Conservation (phyloP, 2,888 invertebrate genomes). For the Eudasyphora cyanicolor region DNA sequence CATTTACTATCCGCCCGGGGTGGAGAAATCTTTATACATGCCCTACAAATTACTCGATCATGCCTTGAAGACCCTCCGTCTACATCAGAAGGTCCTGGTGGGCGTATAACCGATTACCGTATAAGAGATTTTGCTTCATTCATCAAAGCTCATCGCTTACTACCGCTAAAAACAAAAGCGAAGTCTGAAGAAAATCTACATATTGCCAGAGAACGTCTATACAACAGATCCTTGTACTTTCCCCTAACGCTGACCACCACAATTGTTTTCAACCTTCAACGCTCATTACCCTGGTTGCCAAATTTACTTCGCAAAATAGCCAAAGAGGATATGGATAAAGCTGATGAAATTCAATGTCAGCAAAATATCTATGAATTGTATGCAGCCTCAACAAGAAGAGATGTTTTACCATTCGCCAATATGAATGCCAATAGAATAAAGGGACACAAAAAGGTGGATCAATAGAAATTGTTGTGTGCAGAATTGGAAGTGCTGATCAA, state of each 20-base stretch:
- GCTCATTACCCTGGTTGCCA: conserved; percentile 91
- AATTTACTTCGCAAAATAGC: conserved; percentile 89
- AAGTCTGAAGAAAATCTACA: conserved; percentile 79
- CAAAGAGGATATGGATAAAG: conserved; percentile 91
- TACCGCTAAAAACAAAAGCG: conserved; percentile 84
- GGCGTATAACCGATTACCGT: conserved; percentile 94
- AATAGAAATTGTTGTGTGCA: conserved; percentile 93
- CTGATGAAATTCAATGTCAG: conserved; percentile 92
- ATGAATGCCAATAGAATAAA: conserved; percentile 82
- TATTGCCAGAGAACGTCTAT: conserved; percentile 86
- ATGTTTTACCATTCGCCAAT: conserved; percentile 87
- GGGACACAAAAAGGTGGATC: conserved; percentile 88
- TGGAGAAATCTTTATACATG: conserved; percentile 97
- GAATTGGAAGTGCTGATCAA: conserved; percentile 93
- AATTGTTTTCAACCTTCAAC: conserved; percentile 89
- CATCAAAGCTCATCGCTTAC: conserved; percentile 90
- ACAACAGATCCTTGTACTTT: conserved; percentile 91
- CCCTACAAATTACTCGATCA: conserved; percentile 90
- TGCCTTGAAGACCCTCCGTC: conserved; percentile 97
- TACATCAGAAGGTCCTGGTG: conserved; percentile 96
- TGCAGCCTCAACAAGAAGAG: conserved; percentile 90
- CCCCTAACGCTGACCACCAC: conserved; percentile 94
- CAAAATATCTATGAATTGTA: conserved; percentile 91
- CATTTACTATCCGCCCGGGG: conserved; percentile 96
- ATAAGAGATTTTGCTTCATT: conserved; percentile 92